phyloP scores from a whole-genome alignment of 1,140 invertebrate species.

The Drosophila gunungcola region DNA sequence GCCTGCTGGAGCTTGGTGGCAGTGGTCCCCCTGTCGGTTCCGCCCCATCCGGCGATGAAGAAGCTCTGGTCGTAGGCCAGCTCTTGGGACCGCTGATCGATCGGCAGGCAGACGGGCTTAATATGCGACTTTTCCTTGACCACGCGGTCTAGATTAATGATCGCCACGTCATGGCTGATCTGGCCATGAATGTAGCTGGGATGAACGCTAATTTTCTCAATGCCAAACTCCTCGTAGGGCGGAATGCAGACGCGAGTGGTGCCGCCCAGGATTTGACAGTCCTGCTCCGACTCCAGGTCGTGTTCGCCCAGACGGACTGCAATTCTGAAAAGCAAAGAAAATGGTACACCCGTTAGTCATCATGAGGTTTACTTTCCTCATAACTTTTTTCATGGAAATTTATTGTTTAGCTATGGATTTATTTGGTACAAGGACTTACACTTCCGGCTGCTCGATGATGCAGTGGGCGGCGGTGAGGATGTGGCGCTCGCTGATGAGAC shows the following conservation, averaged over 20 bases:
- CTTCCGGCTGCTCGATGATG: conserved; percentile 21
- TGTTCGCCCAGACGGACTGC: conserved; percentile 88
- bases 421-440: conserved; percentile 61
- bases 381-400: too few relatives aligned
- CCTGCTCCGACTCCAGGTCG: conserved; percentile 85
- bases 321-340: conserved; percentile 56
- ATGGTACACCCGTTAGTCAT: not conserved
- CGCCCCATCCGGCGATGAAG: conserved; percentile 76
- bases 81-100: conserved; percentile 26
- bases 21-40: conserved; percentile 33
- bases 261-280: conserved; percentile 85
- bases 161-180: conserved; percentile 88
- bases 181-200: conserved; percentile 86
- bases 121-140: conserved; percentile 62
- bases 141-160: conserved; percentile 85
- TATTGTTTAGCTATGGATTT: too few relatives aligned
- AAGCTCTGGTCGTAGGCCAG: conserved; percentile 57
- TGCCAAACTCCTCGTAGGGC: conserved; percentile 85
- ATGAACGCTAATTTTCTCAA: conserved; percentile 87
- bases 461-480: conserved; percentile 89
- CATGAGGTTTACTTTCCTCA: too few relatives aligned
- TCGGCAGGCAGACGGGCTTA: conserved; percentile 73
- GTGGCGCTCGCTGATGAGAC: conserved; percentile 85
- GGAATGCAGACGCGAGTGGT: conserved; percentile 83
- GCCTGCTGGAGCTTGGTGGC: conserved; percentile 53